Evolutionary conservation across 2,113 vertebrate genomes (phyloP), one percentile per base, ranked within the genome.

Genomic region (Saimiri boliviensis): DNA sequence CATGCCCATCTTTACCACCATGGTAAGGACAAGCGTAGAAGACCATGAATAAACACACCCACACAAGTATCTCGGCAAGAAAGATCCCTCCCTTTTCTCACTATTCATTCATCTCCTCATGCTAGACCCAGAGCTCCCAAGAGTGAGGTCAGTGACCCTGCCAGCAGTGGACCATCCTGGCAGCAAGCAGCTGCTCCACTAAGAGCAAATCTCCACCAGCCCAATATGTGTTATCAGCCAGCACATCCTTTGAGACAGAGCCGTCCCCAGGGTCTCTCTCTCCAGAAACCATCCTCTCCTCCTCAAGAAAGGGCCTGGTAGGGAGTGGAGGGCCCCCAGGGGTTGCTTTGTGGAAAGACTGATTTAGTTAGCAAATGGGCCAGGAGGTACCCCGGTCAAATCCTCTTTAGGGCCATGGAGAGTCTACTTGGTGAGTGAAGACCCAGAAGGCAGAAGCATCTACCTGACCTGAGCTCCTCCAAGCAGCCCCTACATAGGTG

Each of bases 21-120:
- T 0, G 23, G 45, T 23, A n/a, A 84, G 71, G 58, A 83, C 86
- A 88, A 86, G 63, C 20, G 40, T 70, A 94, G n/a, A 30, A 68
- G 63, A 91, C 58, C 58, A 52, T 40, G 68, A 66, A 91, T 30
- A 91, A 88, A 86, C 70, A 97, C 30, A 37, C 16, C 54, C 71
- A 87, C 27, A 45, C 56, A 66, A 37, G 45, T 23, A 93, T 35
- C 68, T 42, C 13, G 58, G 47, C 9, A 21, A 83, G 86, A 76
- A 66, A 83, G 42, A 23, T 13, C 17, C 66, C 42, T 93, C n/a
- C 45, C n/a, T 45, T 27, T 60, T 27, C 74, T 82, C 96, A 70
- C 13, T 5, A 19, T 7, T 40, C 77, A 70, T 32, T 70, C 83
- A 68, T 47, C 32, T 79, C 86, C 84, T 73, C 37, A 60, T 83